Evolutionary conservation across 2,888 invertebrate species (phyloP).

Genomic region (Ernsta delagoae): DNA sequence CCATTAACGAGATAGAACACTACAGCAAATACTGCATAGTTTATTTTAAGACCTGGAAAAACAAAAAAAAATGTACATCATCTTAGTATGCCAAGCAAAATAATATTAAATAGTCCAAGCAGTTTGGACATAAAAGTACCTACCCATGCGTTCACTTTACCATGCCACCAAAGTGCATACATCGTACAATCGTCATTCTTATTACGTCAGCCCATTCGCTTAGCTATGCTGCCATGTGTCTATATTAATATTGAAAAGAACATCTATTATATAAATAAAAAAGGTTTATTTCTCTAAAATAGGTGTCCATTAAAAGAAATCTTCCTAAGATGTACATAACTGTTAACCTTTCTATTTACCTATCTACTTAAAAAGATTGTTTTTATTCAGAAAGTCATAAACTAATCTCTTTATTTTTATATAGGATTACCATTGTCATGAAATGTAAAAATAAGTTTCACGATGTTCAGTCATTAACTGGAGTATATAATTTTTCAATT

Average conservation of each 20-base stretch:
- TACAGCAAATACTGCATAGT: conserved; percentile 18
- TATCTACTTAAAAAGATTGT: conserved; percentile 71
- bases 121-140: not conserved
- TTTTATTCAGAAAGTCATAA: conserved; percentile 43
- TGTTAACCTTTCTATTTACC: conserved; percentile 69
- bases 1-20: conserved; percentile 25
- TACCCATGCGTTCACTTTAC: conserved; percentile 12
- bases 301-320: not conserved
- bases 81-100: not conserved
- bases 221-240: not conserved
- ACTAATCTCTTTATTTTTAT: conserved; percentile 41
- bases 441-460: conserved; percentile 24
- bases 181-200: not conserved
- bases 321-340: conserved; percentile 53
- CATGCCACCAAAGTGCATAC: conserved; percentile 2
- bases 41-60: conserved; percentile 10
- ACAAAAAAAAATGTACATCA: not conserved
- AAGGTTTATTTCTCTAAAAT: not conserved
- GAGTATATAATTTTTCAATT: conserved; percentile 9
- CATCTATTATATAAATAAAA: no score
- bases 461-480: conserved; percentile 20
- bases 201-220: not conserved
- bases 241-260: no score
- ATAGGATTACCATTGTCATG: conserved; percentile 24
- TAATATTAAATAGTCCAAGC: not conserved